Evolutionary conservation across 92 coral and sea anemone species (phyloP).

Genomic region (Umimayanthus kanabou): DNA sequence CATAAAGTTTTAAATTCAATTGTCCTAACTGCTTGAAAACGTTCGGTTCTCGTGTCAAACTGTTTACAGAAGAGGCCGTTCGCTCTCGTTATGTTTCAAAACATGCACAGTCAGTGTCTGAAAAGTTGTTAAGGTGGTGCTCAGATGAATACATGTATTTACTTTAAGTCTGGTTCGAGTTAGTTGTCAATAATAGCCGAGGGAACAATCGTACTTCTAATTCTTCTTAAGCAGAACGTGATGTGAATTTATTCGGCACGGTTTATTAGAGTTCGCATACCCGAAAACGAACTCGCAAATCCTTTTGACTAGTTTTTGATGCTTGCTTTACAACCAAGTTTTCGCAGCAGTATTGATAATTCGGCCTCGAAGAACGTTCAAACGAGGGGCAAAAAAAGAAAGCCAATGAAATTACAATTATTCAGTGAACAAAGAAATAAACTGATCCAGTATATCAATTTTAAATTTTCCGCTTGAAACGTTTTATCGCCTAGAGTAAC

Average conservation of each 20-base stretch:
- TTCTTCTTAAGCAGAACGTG: constrained; percentile 12
- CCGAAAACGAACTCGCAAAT: not conserved
- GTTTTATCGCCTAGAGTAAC: not conserved
- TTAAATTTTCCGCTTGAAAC: not conserved
- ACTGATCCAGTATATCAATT: not conserved
- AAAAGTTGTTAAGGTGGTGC: not conserved
- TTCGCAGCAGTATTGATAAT: not conserved
- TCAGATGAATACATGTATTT: not conserved
- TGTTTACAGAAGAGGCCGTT: constrained; percentile 21
- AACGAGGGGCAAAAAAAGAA: not conserved
- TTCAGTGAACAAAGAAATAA: not conserved
- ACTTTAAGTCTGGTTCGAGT: constrained; percentile 6
- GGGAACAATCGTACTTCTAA: not conserved
- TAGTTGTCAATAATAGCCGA: constrained; percentile 8
- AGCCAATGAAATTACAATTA: not conserved
- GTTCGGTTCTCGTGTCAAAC: constrained; percentile 11
- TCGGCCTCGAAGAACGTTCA: not conserved
- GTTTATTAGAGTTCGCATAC: not conserved
- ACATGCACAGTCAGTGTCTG: constrained; percentile 7
- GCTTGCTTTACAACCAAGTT: not conserved
- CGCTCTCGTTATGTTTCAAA: not conserved
- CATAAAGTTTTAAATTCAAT: constrained; percentile 15
- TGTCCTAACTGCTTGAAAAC: constrained; percentile 6
- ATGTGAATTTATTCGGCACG: not conserved
- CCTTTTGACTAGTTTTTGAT: not conserved